Conservation (phyloP, 30 jellyfish, hydroid and myxozoan genomes). For the Calvadosia cruxmelitensis region DNA sequence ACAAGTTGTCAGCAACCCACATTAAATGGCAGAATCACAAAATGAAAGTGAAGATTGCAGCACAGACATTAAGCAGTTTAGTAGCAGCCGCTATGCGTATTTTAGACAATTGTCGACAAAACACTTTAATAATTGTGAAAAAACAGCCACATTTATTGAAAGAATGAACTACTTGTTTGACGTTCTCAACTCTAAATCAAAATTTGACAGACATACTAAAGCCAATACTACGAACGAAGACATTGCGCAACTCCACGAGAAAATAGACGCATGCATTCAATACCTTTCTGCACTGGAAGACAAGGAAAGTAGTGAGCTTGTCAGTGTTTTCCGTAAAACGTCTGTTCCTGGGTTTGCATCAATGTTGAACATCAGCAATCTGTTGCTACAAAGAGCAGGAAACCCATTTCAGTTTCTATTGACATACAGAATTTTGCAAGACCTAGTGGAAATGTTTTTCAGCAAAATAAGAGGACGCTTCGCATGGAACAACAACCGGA, state of each 20-base stretch:
- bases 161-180: constrained; percentile 14
- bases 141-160: constrained; percentile 1
- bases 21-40: constrained; percentile 6
- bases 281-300: constrained; percentile 5
- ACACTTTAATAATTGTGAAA: constrained; percentile 3
- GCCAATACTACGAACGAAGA: background rate
- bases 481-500: constrained; percentile 39
- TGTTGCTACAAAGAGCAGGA: background rate
- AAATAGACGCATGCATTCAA: background rate
- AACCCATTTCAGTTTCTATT: constrained; percentile 6
- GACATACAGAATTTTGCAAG: constrained; percentile 28
- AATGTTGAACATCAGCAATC: background rate
- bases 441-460: constrained; percentile 26
- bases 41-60: constrained; percentile 13
- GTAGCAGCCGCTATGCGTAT: constrained; percentile 27
- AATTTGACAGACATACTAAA: constrained; percentile 22
- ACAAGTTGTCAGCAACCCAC: constrained; percentile 9
- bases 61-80: constrained; percentile 20
- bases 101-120: constrained; percentile 12
- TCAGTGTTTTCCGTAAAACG: background rate
- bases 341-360: background rate
- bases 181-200: constrained; percentile 14
- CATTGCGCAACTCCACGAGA: constrained; percentile 1
- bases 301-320: background rate
- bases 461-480: constrained; percentile 34